Base-by-base conservation (phyloP, 2,888 invertebrate species). In the Dione vanillae region DNA sequence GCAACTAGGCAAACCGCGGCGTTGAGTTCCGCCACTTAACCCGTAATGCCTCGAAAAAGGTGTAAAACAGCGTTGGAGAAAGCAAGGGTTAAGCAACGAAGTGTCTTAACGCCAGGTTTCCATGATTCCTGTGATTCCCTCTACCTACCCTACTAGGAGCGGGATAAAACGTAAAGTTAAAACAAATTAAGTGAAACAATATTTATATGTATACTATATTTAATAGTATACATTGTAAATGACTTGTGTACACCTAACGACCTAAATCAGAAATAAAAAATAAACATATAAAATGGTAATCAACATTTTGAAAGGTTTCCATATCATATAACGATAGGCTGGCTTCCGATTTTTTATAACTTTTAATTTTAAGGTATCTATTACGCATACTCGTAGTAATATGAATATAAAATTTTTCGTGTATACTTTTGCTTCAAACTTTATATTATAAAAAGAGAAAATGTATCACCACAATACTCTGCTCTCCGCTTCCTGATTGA, bases 341-440 rank as follows among this genome's bases (percentile, higher is more conserved):
- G 72, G 72, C 65, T 70, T 72, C 69, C 58, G 66, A 69, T 70
- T 70, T 69, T 72, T 71, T 66, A 61, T 61, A 61, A 61, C 27
- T 61, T 61, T 61, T 61, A 45, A 61, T 45, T 61, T 61, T 27
- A 27, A n/a, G 10, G n/a, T 43, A 45, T 61, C 37, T 27, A 41
- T 59, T 59, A 45, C 43, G 43, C 61, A 37, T 37, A 56, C 27
- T 27, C 27, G 2, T 27, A 27, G 27, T 27, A 27, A 27, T 27
- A 27, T 5, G 5, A 27, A 27, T 27, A 27, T 3, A 27, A 27
- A 27, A 27, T 27, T 27, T 27, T 27, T 27, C 5, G 2, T 27
- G 2, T 3, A 27, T 27, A 27, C 14, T 14, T 43, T 43, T 43
- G 14, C 9, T 47, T 27, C 27, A 27, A 27, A 3, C 5, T 27